Evolutionary conservation across 2,888 invertebrate genomes (phyloP).

Genomic region (Polydrusus tereticollis): DNA sequence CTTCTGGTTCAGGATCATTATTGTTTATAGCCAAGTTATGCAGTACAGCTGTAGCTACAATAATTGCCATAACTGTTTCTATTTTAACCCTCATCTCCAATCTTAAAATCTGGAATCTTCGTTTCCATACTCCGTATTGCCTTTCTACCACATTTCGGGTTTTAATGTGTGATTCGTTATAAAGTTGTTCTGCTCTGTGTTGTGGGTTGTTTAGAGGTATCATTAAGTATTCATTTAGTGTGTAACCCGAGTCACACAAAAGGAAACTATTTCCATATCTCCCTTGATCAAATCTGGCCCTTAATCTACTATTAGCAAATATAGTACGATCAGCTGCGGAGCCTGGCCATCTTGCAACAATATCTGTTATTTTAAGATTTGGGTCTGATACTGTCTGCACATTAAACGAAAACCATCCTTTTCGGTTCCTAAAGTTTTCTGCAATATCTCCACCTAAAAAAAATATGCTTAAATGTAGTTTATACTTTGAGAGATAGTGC

Average conservation of each 20-base stretch:
- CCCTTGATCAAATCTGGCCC: background rate
- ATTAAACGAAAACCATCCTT: too few species aligned
- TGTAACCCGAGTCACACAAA: background rate
- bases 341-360: slow-evolving; percentile 10
- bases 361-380: background rate
- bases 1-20: too few species aligned
- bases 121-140: background rate
- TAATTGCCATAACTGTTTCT: too few species aligned
- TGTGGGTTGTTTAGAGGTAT: background rate
- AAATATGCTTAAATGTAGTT: background rate
- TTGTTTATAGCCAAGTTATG: too few species aligned
- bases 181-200: background rate
- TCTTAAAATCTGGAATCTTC: background rate
- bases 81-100: background rate
- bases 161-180: background rate
- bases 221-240: background rate
- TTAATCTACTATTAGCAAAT: background rate
- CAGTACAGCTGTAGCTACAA: too few species aligned
- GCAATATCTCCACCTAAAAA: background rate
- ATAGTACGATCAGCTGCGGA: background rate
- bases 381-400: background rate
- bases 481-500: background rate
- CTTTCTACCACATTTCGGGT: background rate
- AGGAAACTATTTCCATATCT: background rate
- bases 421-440: slow-evolving; percentile 7